Evolutionary conservation across 2,888 invertebrate species (phyloP).

Genomic region (Chironomus riparius): DNA sequence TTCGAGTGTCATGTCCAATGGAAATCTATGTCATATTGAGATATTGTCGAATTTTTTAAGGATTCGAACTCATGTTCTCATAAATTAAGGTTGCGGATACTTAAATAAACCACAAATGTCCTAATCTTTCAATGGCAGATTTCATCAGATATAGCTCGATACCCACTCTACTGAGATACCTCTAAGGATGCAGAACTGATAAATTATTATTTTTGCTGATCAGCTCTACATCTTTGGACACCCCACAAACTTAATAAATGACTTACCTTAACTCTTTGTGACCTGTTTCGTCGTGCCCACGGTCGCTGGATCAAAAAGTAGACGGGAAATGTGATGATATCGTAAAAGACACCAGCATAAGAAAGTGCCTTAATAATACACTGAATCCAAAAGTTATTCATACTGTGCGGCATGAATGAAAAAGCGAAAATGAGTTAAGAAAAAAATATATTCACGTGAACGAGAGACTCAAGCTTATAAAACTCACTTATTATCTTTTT

Average conservation of each 20-base stretch:
- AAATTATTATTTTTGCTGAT: too few relatives aligned
- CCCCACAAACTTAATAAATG: neutral
- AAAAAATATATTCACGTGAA: conserved; percentile 5
- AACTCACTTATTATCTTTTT: conserved; percentile 19
- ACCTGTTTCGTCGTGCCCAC: conserved; percentile 71
- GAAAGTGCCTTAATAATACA: conserved; percentile 68
- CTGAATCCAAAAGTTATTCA: conserved; percentile 58
- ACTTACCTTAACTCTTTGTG: conserved; percentile 65
- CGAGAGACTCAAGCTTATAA: neutral
- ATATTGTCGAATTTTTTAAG: too few relatives aligned
- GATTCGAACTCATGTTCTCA: too few relatives aligned
- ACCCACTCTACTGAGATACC: too few relatives aligned
- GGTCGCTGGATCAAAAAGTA: conserved; percentile 81
- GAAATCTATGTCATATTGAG: too few relatives aligned
- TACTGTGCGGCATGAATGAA: conserved; percentile 41
- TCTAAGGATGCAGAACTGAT: too few relatives aligned
- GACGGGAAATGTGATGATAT: conserved; percentile 82
- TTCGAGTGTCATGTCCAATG: too few relatives aligned
- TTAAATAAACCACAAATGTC: too few relatives aligned
- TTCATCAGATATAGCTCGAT: too few relatives aligned
- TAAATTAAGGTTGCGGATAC: too few relatives aligned
- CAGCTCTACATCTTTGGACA: too few relatives aligned
- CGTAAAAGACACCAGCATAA: conserved; percentile 75
- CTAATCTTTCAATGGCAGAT: too few relatives aligned
- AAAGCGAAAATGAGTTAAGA: conserved; percentile 29